A percentile compares a stretch with the other conserved stretches of the same genome.
phyloP scores from a whole-genome alignment of 2,888 invertebrate species.

The Rhagonycha lutea region DNA sequence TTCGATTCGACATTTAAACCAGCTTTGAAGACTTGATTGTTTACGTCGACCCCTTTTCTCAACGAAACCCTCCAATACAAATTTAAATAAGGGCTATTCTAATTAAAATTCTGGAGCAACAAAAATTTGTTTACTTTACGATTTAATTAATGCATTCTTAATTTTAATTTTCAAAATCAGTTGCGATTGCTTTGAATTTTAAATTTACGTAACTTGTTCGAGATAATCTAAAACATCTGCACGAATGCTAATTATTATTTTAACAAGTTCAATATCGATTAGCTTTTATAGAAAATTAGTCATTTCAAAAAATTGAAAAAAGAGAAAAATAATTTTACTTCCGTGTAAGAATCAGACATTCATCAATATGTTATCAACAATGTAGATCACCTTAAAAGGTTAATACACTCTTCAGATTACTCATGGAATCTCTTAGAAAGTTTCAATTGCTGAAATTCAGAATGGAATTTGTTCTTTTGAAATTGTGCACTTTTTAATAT shows the following conservation, averaged over 20 bases:
- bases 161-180: too few species aligned
- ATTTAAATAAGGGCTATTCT: not conserved
- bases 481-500: not conserved
- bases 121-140: not conserved
- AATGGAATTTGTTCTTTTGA: not conserved
- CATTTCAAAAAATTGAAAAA: not conserved
- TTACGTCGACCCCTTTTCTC: not conserved
- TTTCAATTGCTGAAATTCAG: not conserved
- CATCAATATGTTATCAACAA: not conserved
- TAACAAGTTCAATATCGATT: not conserved
- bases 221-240: too few species aligned
- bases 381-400: not conserved
- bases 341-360: not conserved
- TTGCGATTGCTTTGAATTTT: too few species aligned
- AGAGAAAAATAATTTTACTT: not conserved
- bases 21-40: not conserved
- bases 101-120: not conserved
- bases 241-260: not conserved
- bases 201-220: too few species aligned
- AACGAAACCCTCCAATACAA: not conserved
- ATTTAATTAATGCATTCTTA: too few species aligned
- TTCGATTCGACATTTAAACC: not conserved
- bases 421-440: not conserved
- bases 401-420: not conserved
- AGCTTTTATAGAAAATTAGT: not conserved